Percentiles rank a stretch among this genome's conserved stretches.
Conservation (phyloP, 2,888 invertebrate species). For the Pterostichus madidus region DNA sequence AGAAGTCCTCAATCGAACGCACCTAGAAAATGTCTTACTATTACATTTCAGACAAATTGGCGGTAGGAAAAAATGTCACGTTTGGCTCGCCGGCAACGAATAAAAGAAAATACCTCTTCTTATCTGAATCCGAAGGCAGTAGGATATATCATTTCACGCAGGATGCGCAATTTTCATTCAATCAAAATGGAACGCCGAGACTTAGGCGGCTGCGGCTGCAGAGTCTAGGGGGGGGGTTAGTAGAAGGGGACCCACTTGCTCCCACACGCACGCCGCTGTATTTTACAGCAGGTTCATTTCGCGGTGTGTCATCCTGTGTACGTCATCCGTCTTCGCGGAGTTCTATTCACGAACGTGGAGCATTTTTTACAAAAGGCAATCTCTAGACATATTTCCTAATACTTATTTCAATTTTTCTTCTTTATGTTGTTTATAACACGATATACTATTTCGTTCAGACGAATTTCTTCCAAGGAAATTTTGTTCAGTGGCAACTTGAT, state of each 20-base stretch:
- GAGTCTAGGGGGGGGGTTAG: neutral
- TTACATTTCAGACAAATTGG: slow-evolving; percentile 71
- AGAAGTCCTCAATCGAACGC: neutral
- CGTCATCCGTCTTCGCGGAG: slow-evolving; percentile 45
- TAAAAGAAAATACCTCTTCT: slow-evolving; percentile 72
- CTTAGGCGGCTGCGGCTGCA: slow-evolving; percentile 69
- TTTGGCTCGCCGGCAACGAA: slow-evolving; percentile 70
- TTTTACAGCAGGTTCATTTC: slow-evolving; percentile 62
- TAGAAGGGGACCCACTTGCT: neutral
- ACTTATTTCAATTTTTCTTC: slow-evolving; percentile 35
- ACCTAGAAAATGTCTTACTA: slow-evolving; percentile 4
- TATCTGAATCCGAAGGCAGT: slow-evolving; percentile 73
- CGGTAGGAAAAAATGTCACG: slow-evolving; percentile 73
- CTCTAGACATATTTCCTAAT: slow-evolving; percentile 23
- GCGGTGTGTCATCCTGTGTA: slow-evolving; percentile 53
- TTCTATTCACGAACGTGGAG: neutral
- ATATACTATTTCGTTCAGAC: too few relatives aligned
- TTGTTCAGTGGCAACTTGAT: too few relatives aligned
- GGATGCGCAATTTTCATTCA: slow-evolving; percentile 75
- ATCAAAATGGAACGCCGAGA: slow-evolving; percentile 73
- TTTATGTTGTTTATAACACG: slow-evolving; percentile 21
- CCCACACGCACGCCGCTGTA: slow-evolving; percentile 30
- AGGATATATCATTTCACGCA: slow-evolving; percentile 76
- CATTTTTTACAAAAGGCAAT: slow-evolving; percentile 26
- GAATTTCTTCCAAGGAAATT: too few relatives aligned